Percentiles rank a stretch among this genome's conserved stretches.
Conservation (phyloP, 2,888 invertebrate species). For the Parnassius smintheus region DNA sequence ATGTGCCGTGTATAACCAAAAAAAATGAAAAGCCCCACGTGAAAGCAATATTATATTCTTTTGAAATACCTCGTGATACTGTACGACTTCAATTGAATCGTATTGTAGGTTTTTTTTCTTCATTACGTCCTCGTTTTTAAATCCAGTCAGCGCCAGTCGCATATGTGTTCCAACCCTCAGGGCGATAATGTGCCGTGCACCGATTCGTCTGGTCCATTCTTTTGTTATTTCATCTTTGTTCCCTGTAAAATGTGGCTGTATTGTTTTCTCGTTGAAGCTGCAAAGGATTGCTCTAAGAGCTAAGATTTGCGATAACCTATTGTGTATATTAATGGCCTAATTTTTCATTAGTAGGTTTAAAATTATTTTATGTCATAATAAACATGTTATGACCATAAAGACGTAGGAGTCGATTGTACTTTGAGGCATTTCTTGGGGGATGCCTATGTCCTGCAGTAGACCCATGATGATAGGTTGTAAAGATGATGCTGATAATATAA, state of each 20-base stretch:
- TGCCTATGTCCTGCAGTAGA: too few species aligned
- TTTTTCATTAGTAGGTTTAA: conserved; percentile 2
- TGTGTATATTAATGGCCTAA: conserved; percentile 42
- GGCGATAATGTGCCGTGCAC: conserved; percentile 59
- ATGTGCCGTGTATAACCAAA: conserved; percentile 49
- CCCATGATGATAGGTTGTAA: too few species aligned
- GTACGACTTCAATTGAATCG: conserved; percentile 35
- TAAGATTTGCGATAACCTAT: conserved; percentile 76
- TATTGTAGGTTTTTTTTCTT: conserved; percentile 45
- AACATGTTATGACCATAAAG: too few species aligned
- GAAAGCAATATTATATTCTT: conserved; percentile 37
- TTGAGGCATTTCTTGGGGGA: too few species aligned
- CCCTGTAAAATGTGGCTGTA: conserved; percentile 67
- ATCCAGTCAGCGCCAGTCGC: conserved; percentile 53
- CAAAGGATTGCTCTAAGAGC: conserved; percentile 73
- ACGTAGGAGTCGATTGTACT: too few species aligned
- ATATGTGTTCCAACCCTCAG: conserved; percentile 52
- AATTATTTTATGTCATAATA: too few species aligned
- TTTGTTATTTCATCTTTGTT: conserved; percentile 75
- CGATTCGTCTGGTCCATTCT: conserved; percentile 70
- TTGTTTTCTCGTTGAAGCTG: conserved; percentile 72
- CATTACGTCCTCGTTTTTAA: conserved; percentile 53
- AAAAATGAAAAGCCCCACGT: conserved; percentile 32
- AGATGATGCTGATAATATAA: too few species aligned
- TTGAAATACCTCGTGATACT: conserved; percentile 34